Evolutionary conservation across 1,140 invertebrate species (phyloP), one percentile per base, ranked within the genome.

Genomic region (Myzus persicae): DNA sequence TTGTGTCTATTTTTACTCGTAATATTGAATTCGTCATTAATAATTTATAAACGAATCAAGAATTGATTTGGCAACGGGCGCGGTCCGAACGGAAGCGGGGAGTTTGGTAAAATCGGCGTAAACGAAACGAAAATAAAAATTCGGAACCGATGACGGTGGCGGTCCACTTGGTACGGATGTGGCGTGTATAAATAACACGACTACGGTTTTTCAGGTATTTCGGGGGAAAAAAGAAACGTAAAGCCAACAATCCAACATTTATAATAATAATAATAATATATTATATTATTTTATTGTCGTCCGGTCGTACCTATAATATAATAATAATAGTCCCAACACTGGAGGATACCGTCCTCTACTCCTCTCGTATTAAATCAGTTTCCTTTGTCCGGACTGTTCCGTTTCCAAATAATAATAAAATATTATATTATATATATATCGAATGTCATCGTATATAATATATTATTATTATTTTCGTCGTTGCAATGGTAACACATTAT

Each of bases 271-370:
- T 76, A 67, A n/a, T 67, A 76, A n/a, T 76, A 76, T n/a, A 76
- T 76, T 76, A n/a, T 76, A 24, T n/a, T 18, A 76, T n/a, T 76
- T 76, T 76, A 76, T 76, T 76, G 59, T 76, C 31, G 31, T 76
- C 54, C 59, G 59, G 51, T 76, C n/a, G n/a, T 76, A 76, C 59
- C 59, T 76, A 76, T 76, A 76, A 76, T 76, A 76, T 76, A 76
- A 76, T 76, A 76, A 76, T 76, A 76, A n/a, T 76, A 76, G 14
- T 76, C 31, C 59, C 18, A 76, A 31, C 26, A 76, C 14, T 8
- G 31, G 4, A n/a, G 31, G 31, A 76, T 76, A 76, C 59, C 48
- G 14, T 18, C 20, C 59, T 67, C n/a, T 76, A 20, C 2, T 18
- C 20, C 59, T 67, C n/a, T 76, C 31, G 31, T 76, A 76, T 76